A percentile compares a stretch with the other conserved stretches of the same genome.
phyloP scores from a whole-genome alignment of 1,140 invertebrate genomes.

The Drosophila rhopaloa region DNA sequence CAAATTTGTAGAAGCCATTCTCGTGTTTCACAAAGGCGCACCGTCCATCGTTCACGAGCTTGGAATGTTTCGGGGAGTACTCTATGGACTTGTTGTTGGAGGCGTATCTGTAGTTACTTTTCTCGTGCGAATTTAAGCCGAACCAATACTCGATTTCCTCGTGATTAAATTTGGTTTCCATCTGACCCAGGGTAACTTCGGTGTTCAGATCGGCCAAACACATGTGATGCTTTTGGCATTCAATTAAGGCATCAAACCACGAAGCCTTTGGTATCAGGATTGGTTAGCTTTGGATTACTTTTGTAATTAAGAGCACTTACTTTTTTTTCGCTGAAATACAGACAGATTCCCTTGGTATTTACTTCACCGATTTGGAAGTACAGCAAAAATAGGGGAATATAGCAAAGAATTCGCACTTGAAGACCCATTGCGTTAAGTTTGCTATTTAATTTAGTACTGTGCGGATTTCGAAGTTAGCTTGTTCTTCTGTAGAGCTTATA shows the following conservation, averaged over 20 bases:
- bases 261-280: neutral
- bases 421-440: conserved; percentile 14
- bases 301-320: neutral
- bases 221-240: conserved; percentile 15
- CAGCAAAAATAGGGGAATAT: neutral
- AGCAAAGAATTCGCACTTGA: neutral
- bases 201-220: conserved; percentile 34
- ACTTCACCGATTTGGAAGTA: neutral
- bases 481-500: neutral
- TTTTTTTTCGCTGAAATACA: conserved; percentile 23
- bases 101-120: conserved; percentile 15
- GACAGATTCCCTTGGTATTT: conserved; percentile 13
- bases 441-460: neutral
- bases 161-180: neutral
- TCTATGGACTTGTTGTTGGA: neutral
- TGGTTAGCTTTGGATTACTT: neutral
- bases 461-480: neutral
- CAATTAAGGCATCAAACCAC: conserved; percentile 31
- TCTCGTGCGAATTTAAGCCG: conserved; percentile 25
- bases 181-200: neutral
- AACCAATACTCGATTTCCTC: conserved; percentile 25
- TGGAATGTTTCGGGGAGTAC: neutral
- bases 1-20: neutral
- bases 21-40: conserved; percentile 26
- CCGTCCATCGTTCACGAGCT: neutral